These are phyloP conservation scores for Phaetusa simplex DNA, from an alignment of 2,113 vertebrate genomes.

Conservation along the genomic window DNA sequence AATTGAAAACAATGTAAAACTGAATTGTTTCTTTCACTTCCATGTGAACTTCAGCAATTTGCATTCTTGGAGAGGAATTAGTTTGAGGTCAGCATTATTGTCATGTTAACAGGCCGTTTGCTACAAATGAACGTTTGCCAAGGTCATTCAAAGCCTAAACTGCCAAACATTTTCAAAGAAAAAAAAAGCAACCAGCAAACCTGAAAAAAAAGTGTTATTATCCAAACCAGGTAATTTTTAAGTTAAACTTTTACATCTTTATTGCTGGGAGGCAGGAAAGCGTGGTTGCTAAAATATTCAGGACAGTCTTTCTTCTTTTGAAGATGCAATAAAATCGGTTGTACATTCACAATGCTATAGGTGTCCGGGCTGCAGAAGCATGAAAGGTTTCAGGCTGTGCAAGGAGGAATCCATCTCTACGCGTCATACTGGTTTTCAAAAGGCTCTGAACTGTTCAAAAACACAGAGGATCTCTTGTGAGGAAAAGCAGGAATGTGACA, in stretches of 20 bases:
- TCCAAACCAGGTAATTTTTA: neutral
- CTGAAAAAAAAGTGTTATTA: neutral
- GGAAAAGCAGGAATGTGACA: neutral
- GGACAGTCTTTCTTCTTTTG: neutral
- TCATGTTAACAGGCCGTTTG: neutral
- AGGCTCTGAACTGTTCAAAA: neutral
- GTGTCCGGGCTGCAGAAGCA: neutral
- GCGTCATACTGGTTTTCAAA: neutral
- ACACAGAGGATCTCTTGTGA: neutral
- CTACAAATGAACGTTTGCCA: slow-evolving; percentile 14
- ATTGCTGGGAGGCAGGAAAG: neutral
- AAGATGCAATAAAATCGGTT: neutral
- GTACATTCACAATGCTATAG: neutral
- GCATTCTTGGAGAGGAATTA: slow-evolving; percentile 45
- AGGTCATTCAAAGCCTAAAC: neutral
- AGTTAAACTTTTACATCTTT: neutral
- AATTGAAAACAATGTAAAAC: slow-evolving; percentile 52
- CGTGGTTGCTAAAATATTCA: neutral
- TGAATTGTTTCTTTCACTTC: slow-evolving; percentile 3
- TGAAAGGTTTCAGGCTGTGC: neutral
- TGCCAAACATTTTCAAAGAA: neutral
- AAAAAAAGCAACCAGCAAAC: neutral
- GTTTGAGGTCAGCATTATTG: slow-evolving; percentile 16
- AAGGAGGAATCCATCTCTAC: neutral
- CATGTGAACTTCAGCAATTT: neutral